Conservation (phyloP, 2,888 invertebrate genomes). For the Rhabditoides inermis region DNA sequence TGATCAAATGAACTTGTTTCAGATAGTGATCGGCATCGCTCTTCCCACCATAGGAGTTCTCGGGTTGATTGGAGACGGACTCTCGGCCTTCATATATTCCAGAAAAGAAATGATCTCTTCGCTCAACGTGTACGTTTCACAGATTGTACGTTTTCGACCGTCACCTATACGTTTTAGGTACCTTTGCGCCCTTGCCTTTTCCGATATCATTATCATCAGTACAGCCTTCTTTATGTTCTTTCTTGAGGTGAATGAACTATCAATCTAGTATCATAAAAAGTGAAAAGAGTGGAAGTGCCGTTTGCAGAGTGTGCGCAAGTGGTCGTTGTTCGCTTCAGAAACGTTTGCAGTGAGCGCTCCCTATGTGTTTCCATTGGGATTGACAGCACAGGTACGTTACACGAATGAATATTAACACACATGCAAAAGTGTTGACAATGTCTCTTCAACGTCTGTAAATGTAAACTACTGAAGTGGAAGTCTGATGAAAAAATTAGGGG, state of each 20-base stretch:
- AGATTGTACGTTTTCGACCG: too few relatives aligned
- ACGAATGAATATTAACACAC: too few relatives aligned
- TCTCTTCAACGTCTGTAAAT: too few relatives aligned
- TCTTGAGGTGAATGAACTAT: too few relatives aligned
- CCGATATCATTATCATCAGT: constrained; percentile 37
- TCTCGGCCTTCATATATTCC: constrained; percentile 46
- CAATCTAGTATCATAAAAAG: too few relatives aligned
- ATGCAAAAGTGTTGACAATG: too few relatives aligned
- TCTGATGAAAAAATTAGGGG: too few relatives aligned
- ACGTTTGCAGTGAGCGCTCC: constrained; percentile 41
- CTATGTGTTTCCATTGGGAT: constrained; percentile 45
- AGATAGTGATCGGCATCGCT: constrained; percentile 44
- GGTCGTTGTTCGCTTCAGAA: constrained; percentile 32
- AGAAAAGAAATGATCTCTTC: constrained; percentile 44
- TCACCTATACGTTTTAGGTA: constrained; percentile 33
- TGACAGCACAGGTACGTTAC: too few relatives aligned
- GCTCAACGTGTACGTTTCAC: constrained; percentile 35
- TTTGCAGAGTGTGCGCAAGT: constrained; percentile 44
- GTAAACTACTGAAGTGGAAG: too few relatives aligned
- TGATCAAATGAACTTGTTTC: too few relatives aligned
- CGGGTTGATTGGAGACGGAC: constrained; percentile 43
- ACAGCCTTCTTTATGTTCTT: constrained; percentile 48
- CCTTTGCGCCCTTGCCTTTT: constrained; percentile 42
- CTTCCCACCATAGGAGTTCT: constrained; percentile 45
- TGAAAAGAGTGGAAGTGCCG: too few relatives aligned